Evolutionary conservation across 2,113 vertebrate species (phyloP).

Genomic region (Oceanodroma tethys): DNA sequence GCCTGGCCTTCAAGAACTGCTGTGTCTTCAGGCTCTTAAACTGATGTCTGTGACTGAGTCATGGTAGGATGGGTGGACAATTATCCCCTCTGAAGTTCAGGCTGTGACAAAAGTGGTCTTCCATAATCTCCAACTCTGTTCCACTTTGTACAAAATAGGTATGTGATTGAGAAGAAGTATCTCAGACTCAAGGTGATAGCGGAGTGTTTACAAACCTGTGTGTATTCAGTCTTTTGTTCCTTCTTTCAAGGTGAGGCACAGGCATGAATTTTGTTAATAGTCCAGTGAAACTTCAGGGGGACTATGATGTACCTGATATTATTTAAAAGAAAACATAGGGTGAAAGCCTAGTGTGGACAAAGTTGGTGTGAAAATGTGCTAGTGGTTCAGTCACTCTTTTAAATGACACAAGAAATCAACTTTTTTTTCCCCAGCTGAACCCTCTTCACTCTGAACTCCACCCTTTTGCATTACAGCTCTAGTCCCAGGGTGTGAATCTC

Average conservation of each 20-base stretch:
- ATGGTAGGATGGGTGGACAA: not conserved
- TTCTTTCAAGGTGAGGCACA: not conserved
- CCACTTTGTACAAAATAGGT: not conserved
- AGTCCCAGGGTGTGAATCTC: not conserved
- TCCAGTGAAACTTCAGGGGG: fast-evolving
- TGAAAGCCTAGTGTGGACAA: not conserved
- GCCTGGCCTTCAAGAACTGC: not conserved
- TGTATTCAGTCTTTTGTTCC: not conserved
- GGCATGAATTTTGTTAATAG: not conserved
- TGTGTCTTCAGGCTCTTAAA: not conserved
- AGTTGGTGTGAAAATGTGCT: not conserved
- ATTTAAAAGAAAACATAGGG: not conserved
- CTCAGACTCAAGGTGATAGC: not conserved
- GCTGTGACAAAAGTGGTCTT: not conserved
- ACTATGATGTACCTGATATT: not conserved
- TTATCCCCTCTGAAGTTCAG: not conserved
- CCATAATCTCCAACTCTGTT: not conserved
- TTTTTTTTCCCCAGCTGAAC: not conserved
- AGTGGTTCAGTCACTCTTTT: not conserved
- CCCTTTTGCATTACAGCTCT: not conserved
- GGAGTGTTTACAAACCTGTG: not conserved
- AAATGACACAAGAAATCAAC: not conserved
- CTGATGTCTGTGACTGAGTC: not conserved
- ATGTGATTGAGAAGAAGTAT: not conserved
- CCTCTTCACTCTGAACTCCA: not conserved